Base-by-base conservation (phyloP, 2,113 vertebrate species). In the Nettapus auritus region DNA sequence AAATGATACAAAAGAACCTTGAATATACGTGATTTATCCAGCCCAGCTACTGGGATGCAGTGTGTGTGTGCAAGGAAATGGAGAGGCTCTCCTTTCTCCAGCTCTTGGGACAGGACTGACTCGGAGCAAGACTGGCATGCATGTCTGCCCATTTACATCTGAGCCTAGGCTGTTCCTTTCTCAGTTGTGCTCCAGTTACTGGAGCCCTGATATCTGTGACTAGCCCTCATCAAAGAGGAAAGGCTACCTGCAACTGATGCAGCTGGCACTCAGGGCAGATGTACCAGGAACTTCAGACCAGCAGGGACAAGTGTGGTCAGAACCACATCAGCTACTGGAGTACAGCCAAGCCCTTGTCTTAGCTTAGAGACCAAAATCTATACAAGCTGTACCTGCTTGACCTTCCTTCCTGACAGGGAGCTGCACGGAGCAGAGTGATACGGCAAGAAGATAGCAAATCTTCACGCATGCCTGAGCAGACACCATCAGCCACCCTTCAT, bases 241-340 rank as follows among this genome's bases (percentile, higher is more conserved):
- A 52, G 59, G 50, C 15, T 17, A 64, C 38, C 20, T 69, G 60
- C 50, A 69, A 40, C 17, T 46, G 28, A 46, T 0, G 0, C 9
- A 68, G 20, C 5, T 28, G 48, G 42, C 22, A 55, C 20, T n/a
- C n/a, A 63, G 18, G n/a, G 50, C 34, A 84, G 33, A 26, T 7
- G 1, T 7, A 56, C 66, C 36, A 57, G 40, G 34, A 62, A 82
- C 11, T 68, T 53, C 28, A 57, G 40, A 56, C 42, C 21, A 57
- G 38, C 18, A 36, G 26, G 21, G 42, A 59, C 13, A 48, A 57
- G 29, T 4, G 12, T 2, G 3, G 19, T 68, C 19, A 71, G 48
- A 83, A 66, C 68, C 42, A 13, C 34, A 63, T 7, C 48, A 70
- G 21, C 71, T 64, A 77, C 14, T 8, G 33, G 36, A 67, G 14